Base-by-base conservation (phyloP, 2,888 invertebrate species). In the Pedicia rivosa region DNA sequence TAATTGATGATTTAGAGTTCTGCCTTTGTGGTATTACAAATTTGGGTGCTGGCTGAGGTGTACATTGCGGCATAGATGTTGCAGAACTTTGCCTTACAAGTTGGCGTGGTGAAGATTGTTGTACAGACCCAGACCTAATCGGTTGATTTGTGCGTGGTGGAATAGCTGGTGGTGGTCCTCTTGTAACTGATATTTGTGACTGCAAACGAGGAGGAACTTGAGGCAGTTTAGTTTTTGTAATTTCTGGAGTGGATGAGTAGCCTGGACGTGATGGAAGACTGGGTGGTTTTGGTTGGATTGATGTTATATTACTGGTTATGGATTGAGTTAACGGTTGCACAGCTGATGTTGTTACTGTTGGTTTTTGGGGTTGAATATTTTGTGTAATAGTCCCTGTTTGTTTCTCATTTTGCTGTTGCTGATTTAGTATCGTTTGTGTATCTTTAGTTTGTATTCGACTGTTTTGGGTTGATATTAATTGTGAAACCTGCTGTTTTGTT, bases 21-120 rank as follows among this genome's bases (percentile, higher is more conserved):
- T 41, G 52, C 8, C 60, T 50, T 36, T 59, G 57, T 12, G 61
- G 61, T 40, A 61, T 61, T 7, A 61, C 59, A 44, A 61, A 61
- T 3, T 53, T 51, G 29, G 61, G 61, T 36, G 61, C 57, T 39
- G 61, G 50, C 40, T 62, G 58, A 4, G 61, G 57, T 28, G 53
- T 59, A 36, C 51, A 59, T 36, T 60, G 59, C 40, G 55, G 55
- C 42, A 58, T 58, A 8, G 59, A 61, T 32, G 53, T 58, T 10
- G 59, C 53, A 16, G 61, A 58, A 5, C 55, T 52, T 42, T 61
- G 62, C 3, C 57, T 52, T 16, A 56, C 52, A 30, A 61, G 51
- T 25, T 46, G 46, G 19, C 42, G 42, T 20, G 29, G 22, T 14
- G 28, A 47, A 13, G 43, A 20, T n/a, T 35, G 22, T 40, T 60